These are phyloP conservation scores for Oscheius sp. DNA, from an alignment of 2,888 invertebrate genomes.

Conservation along the genomic window DNA sequence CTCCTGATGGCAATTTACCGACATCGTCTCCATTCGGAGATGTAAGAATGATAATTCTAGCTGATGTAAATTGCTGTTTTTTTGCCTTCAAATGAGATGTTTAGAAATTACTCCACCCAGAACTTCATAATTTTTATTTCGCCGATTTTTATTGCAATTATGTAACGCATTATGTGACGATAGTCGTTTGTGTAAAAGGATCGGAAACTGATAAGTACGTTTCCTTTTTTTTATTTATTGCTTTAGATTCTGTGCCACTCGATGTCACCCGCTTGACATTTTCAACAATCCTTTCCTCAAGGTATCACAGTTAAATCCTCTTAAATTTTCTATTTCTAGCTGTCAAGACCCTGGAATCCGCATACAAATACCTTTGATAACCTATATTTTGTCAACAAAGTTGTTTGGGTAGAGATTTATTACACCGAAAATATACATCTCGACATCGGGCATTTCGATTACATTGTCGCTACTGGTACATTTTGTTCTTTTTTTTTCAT, in stretches of 20 bases:
- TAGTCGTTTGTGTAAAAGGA: constrained; percentile 60
- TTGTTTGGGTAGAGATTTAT: constrained; percentile 66
- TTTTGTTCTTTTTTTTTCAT: neutral
- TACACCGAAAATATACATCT: constrained; percentile 66
- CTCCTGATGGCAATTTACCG: constrained; percentile 54
- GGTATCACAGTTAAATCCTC: too few relatives aligned
- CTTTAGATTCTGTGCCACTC: constrained; percentile 47
- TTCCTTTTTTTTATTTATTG: neutral
- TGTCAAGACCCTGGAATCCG: neutral
- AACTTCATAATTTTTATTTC: constrained; percentile 65
- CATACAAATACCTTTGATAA: neutral
- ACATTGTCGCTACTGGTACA: constrained; percentile 46
- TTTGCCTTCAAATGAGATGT: neutral
- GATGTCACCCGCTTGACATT: constrained; percentile 51
- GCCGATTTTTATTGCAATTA: constrained; percentile 71
- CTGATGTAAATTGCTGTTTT: constrained; percentile 2
- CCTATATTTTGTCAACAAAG: constrained; percentile 51
- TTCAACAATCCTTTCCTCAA: constrained; percentile 60
- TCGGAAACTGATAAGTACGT: constrained; percentile 53
- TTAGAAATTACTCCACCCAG: constrained; percentile 35
- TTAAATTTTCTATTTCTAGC: constrained; percentile 11
- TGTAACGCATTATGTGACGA: constrained; percentile 68
- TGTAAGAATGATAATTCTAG: constrained; percentile 57
- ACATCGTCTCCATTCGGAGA: constrained; percentile 66
- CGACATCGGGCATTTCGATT: constrained; percentile 49